Evolutionary conservation across 2,113 vertebrate genomes (phyloP).

Genomic region (Phalacrocorax carbo): DNA sequence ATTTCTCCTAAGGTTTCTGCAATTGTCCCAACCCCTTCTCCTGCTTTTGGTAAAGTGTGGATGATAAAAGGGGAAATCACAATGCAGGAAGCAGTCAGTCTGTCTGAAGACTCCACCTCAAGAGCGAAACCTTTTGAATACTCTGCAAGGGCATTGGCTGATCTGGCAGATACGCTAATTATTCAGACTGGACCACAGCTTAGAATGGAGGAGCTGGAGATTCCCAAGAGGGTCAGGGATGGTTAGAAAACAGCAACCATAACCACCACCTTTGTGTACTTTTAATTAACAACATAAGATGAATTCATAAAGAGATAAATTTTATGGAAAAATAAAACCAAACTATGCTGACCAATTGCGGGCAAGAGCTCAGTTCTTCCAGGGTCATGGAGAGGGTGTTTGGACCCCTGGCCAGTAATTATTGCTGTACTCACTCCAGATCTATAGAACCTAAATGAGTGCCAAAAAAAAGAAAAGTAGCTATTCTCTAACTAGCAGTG

Average conservation of each 20-base stretch:
- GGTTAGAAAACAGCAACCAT: neutral
- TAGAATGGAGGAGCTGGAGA: neutral
- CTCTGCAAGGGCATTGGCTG: neutral
- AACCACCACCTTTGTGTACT: neutral
- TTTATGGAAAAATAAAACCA: neutral
- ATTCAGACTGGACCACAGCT: neutral
- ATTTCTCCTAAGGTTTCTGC: neutral
- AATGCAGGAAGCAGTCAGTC: neutral
- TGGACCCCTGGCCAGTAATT: neutral
- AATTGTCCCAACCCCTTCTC: neutral
- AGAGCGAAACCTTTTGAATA: neutral
- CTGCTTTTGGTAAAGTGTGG: neutral
- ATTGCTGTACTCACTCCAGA: neutral
- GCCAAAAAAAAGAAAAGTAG: neutral
- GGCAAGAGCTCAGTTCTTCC: neutral
- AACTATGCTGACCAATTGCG: neutral
- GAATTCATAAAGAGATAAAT: neutral
- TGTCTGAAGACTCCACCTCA: neutral
- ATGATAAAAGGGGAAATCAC: neutral
- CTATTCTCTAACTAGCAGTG: neutral
- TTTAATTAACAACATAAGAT: neutral
- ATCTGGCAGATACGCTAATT: neutral
- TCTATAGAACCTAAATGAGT: neutral
- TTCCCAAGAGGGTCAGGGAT: neutral
- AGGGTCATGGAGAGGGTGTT: neutral